These are phyloP conservation scores for Macrosoma leucophasiata DNA, from an alignment of 2,888 invertebrate genomes.

Conservation along the genomic window DNA sequence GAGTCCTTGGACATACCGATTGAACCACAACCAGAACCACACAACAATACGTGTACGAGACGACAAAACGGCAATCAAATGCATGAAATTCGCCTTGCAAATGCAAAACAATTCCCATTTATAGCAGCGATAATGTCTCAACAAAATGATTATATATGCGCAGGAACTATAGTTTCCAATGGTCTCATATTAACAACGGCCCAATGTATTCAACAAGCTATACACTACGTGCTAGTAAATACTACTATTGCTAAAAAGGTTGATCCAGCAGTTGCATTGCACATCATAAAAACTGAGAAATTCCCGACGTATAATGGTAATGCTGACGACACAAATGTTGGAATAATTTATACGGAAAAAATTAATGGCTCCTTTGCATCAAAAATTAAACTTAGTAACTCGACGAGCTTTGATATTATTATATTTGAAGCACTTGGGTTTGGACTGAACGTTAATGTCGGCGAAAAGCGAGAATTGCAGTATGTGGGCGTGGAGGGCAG, in stretches of 20 bases:
- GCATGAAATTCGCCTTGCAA: slow-evolving; percentile 53
- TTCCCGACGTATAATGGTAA: slow-evolving; percentile 48
- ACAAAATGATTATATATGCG: slow-evolving; percentile 55
- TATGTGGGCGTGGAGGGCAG: slow-evolving; percentile 49
- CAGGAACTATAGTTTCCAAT: slow-evolving; percentile 53
- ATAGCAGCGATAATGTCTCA: slow-evolving; percentile 58
- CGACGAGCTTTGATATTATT: slow-evolving; percentile 34
- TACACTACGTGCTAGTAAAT: slow-evolving; percentile 53
- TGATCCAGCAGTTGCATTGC: slow-evolving; percentile 37
- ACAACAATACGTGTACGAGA: slow-evolving; percentile 44
- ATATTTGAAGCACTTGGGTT: slow-evolving; percentile 56
- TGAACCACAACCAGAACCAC: slow-evolving; percentile 40
- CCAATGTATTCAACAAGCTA: slow-evolving; percentile 38
- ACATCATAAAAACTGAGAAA: slow-evolving; percentile 48
- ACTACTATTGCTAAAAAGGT: slow-evolving; percentile 47
- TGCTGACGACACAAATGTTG: slow-evolving; percentile 48
- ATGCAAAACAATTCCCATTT: slow-evolving; percentile 51
- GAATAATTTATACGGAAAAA: slow-evolving; percentile 53
- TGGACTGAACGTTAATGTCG: slow-evolving; percentile 55
- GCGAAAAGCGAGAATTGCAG: slow-evolving; percentile 45
- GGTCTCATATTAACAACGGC: slow-evolving; percentile 58
- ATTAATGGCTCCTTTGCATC: slow-evolving; percentile 46
- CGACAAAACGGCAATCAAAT: slow-evolving; percentile 47
- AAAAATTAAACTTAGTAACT: slow-evolving; percentile 51
- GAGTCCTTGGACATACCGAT: slow-evolving; percentile 49